These are phyloP conservation scores for Polyergus mexicanus DNA, from an alignment of 1,140 invertebrate genomes.

Conservation along the genomic window DNA sequence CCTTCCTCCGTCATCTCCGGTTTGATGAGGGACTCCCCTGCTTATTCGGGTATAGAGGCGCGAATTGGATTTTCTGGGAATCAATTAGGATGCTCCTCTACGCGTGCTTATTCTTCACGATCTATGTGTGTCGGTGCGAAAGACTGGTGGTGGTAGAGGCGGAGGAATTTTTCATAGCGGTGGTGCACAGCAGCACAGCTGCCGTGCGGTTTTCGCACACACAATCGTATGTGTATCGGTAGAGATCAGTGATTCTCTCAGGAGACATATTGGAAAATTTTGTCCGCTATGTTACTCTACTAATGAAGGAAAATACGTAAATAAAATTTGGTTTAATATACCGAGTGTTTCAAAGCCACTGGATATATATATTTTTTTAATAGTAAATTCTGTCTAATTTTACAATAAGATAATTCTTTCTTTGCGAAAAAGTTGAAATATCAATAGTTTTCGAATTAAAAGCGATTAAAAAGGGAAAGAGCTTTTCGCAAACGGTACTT, in stretches of 20 bases:
- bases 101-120: constrained; percentile 41
- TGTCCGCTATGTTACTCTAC: neutral
- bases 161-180: constrained; percentile 46
- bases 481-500: too few relatives aligned
- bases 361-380: too few relatives aligned
- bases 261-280: neutral
- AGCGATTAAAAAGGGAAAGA: too few relatives aligned
- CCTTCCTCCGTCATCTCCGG: constrained; percentile 58
- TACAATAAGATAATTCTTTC: too few relatives aligned
- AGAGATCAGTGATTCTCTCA: constrained; percentile 43
- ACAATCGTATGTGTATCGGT: constrained; percentile 10
- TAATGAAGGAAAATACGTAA: neutral
- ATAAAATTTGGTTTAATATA: neutral
- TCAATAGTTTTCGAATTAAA: too few relatives aligned
- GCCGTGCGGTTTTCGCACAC: constrained; percentile 29
- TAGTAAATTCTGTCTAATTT: too few relatives aligned
- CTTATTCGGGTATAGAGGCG: constrained; percentile 39
- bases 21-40: constrained; percentile 38
- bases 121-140: constrained; percentile 42
- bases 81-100: constrained; percentile 58
- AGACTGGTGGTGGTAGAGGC: constrained; percentile 35
- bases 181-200: constrained; percentile 31
- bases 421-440: too few relatives aligned
- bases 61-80: constrained; percentile 66
- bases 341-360: too few relatives aligned